Conservation (phyloP, 1,140 invertebrate genomes). For the Drosophila oshimai region DNA sequence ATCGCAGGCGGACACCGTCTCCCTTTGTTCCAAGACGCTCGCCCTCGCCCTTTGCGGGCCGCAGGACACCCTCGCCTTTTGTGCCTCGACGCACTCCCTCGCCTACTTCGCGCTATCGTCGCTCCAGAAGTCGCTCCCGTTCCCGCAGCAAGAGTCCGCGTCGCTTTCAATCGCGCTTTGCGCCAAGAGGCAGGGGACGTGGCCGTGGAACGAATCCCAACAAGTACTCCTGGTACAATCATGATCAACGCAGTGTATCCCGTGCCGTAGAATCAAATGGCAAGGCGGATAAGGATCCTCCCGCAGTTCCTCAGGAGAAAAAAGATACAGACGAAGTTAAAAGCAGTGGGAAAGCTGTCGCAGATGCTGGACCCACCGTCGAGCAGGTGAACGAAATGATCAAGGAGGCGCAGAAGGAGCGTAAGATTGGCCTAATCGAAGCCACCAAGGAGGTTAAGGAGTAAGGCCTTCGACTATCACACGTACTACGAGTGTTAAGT, state of each 20-base stretch:
- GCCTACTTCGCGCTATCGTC: slow-evolving; percentile 30
- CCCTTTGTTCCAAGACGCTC: slow-evolving; percentile 37
- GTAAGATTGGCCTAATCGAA: slow-evolving; percentile 83
- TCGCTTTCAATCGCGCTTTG: slow-evolving; percentile 14
- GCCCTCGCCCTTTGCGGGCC: slow-evolving; percentile 37
- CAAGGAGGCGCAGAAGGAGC: slow-evolving; percentile 83
- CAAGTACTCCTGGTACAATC: slow-evolving; percentile 33
- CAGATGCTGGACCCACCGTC: slow-evolving; percentile 53
- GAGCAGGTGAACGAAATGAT: slow-evolving; percentile 84
- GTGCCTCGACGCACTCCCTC: slow-evolving; percentile 47
- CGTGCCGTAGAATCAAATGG: slow-evolving; percentile 6
- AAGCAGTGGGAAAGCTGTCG: slow-evolving; percentile 9
- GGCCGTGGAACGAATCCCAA: slow-evolving; percentile 31
- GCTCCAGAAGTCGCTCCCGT: slow-evolving; percentile 56
- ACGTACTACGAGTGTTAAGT: slow-evolving; percentile 31
- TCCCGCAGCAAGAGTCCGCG: slow-evolving; percentile 56
- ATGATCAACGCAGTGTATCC: slow-evolving; percentile 5
- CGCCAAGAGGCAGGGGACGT: slow-evolving; percentile 33
- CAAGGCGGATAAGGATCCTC: not conserved
- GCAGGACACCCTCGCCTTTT: slow-evolving; percentile 38
- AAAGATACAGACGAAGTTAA: slow-evolving; percentile 41
- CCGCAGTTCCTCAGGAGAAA: not conserved
- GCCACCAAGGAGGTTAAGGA: slow-evolving; percentile 81
- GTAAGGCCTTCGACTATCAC: not conserved
- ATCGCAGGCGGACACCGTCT: slow-evolving; percentile 41